Percentiles rank a stretch among this genome's conserved stretches.
phyloP scores from a whole-genome alignment of 2,797 vertebrate species.

The Perodicticus potto region DNA sequence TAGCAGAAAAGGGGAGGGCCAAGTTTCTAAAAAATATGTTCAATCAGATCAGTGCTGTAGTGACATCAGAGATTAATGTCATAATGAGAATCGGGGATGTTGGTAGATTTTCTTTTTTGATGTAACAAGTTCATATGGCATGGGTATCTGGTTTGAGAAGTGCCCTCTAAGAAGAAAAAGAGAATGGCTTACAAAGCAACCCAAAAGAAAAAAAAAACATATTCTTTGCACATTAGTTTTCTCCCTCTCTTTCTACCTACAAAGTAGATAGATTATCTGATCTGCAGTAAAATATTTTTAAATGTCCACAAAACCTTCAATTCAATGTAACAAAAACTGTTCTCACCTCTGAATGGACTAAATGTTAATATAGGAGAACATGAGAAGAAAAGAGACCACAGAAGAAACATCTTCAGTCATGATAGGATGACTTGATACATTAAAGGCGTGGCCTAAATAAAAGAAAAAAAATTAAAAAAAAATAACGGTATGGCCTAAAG shows the following conservation, averaged over 20 bases:
- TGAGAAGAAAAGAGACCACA: neutral
- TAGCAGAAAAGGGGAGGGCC: slow-evolving; percentile 55
- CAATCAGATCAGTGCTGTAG: neutral
- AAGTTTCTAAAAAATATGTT: slow-evolving; percentile 55
- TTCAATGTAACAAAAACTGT: slow-evolving; percentile 3
- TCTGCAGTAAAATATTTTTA: neutral
- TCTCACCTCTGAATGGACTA: neutral
- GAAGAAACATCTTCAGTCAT: neutral
- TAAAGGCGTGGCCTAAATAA: neutral
- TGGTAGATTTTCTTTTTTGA: neutral
- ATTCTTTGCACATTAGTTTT: neutral
- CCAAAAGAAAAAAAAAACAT: neutral
- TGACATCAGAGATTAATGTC: neutral
- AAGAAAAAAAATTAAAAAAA: too few species aligned
- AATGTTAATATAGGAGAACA: neutral
- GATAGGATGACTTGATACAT: neutral
- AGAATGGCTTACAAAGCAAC: neutral
- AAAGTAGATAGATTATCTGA: neutral
- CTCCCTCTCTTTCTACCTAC: neutral
- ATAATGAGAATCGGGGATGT: neutral
- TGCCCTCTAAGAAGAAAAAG: slow-evolving; percentile 15
- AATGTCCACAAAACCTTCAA: neutral
- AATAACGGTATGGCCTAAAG: too few species aligned
- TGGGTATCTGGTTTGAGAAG: neutral
- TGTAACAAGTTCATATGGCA: neutral